Evolutionary conservation across 2,888 invertebrate species (phyloP), one percentile per base, ranked within the genome.

Genomic region (Troilus luridus): DNA sequence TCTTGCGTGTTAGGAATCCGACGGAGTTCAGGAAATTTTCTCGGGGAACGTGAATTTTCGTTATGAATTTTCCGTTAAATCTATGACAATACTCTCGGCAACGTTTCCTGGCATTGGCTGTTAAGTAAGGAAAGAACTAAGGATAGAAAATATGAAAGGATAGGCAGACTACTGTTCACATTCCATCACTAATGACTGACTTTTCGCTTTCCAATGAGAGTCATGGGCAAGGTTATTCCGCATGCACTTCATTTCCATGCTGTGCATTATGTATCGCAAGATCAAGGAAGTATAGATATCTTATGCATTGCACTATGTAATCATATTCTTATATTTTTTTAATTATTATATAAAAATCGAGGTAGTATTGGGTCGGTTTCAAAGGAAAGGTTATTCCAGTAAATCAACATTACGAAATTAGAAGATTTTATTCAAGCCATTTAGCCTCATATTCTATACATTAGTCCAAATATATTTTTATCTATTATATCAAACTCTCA

Each of bases 161-260:
- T 77, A 77, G 7, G 6, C 8, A 67, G 72, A 0, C 41, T 81
- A 81, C 81, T 81, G 81, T 56, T 81, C 81, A 81, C 81, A 54
- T 81, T 81, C 81, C 54, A n/a, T 81, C 81, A 56, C 81, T 81
- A 81, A 81, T 81, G 81, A 21, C 81, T 56, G 19, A n/a, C 56
- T 85, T 85, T 85, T 85, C 85, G 85, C 85, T 85, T 85, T 85
- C 85, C 56, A 85, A 56, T 85, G 56, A 85, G 85, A 85, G 85
- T n/a, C 54, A 85, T 7, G 72, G 72, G 72, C 72, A 77, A 77
- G 72, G 72, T 77, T 77, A 41, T 77, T 77, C 72, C 72, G 85
- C 56, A 21, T 85, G 85, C 85, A 56, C n/a, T 41, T 56, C 85
- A 56, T 85, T 85, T 85, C 85, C 85, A 56, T 85, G n/a, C 41